These are phyloP conservation scores for Rhynchonycteris naso DNA, from an alignment of 2,797 vertebrate genomes.

Conservation along the genomic window DNA sequence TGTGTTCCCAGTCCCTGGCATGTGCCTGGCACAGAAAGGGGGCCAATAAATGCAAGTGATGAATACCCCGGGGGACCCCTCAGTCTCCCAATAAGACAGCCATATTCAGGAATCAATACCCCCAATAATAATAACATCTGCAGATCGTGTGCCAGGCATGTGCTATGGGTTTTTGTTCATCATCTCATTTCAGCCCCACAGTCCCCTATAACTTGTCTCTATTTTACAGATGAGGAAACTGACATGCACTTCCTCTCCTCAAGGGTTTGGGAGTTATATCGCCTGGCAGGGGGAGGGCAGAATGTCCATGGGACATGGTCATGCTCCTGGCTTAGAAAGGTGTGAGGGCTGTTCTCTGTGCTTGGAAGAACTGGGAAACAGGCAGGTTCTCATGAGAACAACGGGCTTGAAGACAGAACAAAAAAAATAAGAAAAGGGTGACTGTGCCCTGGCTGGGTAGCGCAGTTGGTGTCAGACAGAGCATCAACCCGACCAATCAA, in stretches of 20 bases:
- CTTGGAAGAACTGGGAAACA: neutral
- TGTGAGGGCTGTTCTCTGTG: neutral
- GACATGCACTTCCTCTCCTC: neutral
- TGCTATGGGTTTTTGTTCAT: neutral
- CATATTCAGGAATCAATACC: neutral
- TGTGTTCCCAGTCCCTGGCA: neutral
- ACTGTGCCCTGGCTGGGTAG: neutral
- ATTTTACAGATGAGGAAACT: neutral
- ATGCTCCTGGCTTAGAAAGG: neutral
- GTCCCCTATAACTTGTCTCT: neutral
- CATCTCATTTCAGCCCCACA: neutral
- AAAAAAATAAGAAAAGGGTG: neutral
- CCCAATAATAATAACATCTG: too few relatives aligned
- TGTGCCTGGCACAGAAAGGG: neutral
- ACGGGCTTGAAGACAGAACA: neutral
- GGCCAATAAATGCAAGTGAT: neutral
- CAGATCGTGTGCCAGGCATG: neutral
- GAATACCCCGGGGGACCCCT: neutral
- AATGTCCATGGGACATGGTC: neutral
- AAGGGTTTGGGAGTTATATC: neutral
- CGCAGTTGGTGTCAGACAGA: too few relatives aligned
- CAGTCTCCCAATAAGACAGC: neutral
- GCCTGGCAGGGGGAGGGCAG: neutral
- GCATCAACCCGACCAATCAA: too few relatives aligned
- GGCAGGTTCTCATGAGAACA: neutral